These are phyloP conservation scores for Leptopilina drosophilae DNA, from an alignment of 2,888 invertebrate species.

Conservation along the genomic window DNA sequence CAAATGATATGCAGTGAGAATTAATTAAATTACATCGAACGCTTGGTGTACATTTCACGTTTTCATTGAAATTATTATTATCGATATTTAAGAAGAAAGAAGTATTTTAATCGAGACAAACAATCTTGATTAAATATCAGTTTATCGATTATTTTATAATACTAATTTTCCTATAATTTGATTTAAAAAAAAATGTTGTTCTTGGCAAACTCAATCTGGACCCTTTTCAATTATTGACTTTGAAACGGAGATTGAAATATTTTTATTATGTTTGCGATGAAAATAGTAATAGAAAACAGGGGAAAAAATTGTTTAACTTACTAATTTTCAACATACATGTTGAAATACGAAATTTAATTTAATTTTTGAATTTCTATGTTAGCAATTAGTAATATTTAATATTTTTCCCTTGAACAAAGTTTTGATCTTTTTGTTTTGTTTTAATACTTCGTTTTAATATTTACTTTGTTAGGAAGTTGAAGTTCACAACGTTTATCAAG, in stretches of 20 bases:
- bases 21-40: not conserved
- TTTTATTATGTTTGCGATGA: not conserved
- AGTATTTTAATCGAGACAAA: not conserved
- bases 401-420: too few relatives aligned
- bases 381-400: too few relatives aligned
- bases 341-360: too few relatives aligned
- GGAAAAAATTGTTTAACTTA: too few relatives aligned
- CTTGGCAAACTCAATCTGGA: not conserved
- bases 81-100: not conserved
- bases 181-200: not conserved
- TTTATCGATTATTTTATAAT: not conserved
- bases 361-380: too few relatives aligned
- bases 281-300: too few relatives aligned
- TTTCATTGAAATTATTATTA: not conserved
- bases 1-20: not conserved
- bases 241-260: slow-evolving; percentile 25
- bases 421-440: too few relatives aligned
- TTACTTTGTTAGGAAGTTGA: too few relatives aligned
- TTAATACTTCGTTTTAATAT: too few relatives aligned
- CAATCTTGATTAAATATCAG: slow-evolving; percentile 15
- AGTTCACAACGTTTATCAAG: too few relatives aligned
- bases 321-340: too few relatives aligned
- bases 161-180: not conserved
- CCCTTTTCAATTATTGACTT: not conserved
- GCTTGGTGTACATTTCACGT: not conserved